phyloP scores from a whole-genome alignment of 2,113 vertebrate genomes.

The Gymnocephalus cernua region DNA sequence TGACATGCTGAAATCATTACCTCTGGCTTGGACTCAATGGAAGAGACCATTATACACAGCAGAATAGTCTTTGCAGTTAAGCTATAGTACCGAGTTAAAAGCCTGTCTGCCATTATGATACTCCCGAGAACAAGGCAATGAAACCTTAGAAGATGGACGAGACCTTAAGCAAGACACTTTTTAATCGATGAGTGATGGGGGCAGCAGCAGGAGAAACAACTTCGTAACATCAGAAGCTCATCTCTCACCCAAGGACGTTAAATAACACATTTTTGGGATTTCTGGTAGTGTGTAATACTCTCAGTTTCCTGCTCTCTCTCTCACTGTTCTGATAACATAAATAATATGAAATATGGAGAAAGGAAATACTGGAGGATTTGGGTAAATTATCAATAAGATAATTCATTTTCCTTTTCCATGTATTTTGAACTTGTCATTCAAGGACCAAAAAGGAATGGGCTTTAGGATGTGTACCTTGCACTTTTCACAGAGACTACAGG shows the following conservation, averaged over 20 bases:
- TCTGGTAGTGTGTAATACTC: neutral
- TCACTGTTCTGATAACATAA: neutral
- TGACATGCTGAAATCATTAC: conserved; percentile 78
- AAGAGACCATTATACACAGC: conserved; percentile 59
- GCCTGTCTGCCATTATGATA: conserved; percentile 38
- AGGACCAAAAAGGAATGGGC: conserved; percentile 46
- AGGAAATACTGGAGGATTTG: neutral
- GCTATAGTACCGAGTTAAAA: conserved; percentile 42
- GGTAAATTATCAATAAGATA: neutral
- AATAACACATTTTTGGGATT: neutral
- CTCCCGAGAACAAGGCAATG: conserved; percentile 53
- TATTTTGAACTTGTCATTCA: neutral
- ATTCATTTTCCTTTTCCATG: neutral
- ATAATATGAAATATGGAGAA: neutral
- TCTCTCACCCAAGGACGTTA: conserved; percentile 2
- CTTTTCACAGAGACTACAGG: conserved; percentile 66
- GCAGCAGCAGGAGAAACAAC: conserved; percentile 24
- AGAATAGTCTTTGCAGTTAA: conserved; percentile 34
- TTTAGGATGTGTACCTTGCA: conserved; percentile 58
- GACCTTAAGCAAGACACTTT: conserved; percentile 35
- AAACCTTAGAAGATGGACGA: conserved; percentile 42
- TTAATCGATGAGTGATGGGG: conserved; percentile 29
- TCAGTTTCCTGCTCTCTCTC: neutral
- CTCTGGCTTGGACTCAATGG: conserved; percentile 61
- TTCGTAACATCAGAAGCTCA: conserved; percentile 28